Percentiles rank a stretch among this genome's conserved stretches.
Evolutionary conservation across 2,113 vertebrate species (phyloP).

Genomic region (Pelecanoides urinatrix): DNA sequence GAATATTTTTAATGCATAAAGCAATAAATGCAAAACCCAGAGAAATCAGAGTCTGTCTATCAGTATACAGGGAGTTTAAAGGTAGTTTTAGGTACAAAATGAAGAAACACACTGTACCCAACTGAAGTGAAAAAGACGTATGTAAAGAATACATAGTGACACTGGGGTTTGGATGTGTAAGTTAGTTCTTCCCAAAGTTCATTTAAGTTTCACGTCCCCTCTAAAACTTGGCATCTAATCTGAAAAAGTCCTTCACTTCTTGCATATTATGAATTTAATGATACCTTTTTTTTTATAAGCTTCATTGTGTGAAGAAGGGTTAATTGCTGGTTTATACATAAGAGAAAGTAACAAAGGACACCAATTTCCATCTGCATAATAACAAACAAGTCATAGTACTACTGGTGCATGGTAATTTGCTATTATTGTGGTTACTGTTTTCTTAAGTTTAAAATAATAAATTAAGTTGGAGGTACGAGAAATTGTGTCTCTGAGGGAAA

Average conservation of each 20-base stretch:
- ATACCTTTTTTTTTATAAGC: not conserved
- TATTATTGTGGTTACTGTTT: not conserved
- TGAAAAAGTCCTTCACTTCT: not conserved
- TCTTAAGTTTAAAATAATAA: not conserved
- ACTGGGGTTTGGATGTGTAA: not conserved
- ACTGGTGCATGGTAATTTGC: not conserved
- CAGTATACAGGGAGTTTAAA: not conserved
- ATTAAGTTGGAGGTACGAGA: not conserved
- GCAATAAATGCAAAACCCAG: not conserved
- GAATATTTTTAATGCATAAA: constrained; percentile 8
- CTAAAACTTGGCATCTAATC: not conserved
- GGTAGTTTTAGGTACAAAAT: not conserved
- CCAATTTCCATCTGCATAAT: not conserved
- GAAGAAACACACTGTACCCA: not conserved
- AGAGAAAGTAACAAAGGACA: not conserved
- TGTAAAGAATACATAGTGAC: not conserved
- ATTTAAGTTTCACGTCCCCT: not conserved
- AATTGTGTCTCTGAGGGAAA: not conserved
- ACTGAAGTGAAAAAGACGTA: not conserved
- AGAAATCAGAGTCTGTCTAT: not conserved
- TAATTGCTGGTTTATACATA: not conserved
- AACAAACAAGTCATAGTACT: not conserved
- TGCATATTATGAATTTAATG: not conserved
- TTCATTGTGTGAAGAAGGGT: not conserved
- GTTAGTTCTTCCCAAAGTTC: not conserved